Evolutionary conservation across 2,888 invertebrate genomes (phyloP).

Genomic region (Rhagonycha fulva): DNA sequence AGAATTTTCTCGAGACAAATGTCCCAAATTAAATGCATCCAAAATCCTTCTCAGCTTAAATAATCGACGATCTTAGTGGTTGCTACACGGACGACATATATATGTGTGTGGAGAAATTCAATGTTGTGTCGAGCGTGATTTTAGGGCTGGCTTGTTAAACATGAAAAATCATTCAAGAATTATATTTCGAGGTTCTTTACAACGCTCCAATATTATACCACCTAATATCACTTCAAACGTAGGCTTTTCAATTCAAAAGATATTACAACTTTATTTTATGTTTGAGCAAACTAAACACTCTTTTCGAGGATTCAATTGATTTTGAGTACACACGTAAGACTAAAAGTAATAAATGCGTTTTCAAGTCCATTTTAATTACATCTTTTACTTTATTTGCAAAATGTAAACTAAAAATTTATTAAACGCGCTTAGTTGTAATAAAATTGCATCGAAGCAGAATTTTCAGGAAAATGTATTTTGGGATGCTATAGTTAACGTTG

Average conservation of each 20-base stretch:
- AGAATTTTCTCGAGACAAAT: constrained; percentile 5
- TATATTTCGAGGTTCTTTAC: constrained; percentile 13
- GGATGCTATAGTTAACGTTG: background rate
- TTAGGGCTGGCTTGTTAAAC: constrained; percentile 19
- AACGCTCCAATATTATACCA: constrained; percentile 16
- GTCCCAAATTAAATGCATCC: background rate
- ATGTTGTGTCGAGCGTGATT: constrained; percentile 23
- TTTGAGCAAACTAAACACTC: background rate
- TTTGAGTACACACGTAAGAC: background rate
- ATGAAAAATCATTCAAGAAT: constrained; percentile 26
- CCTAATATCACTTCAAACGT: constrained; percentile 12
- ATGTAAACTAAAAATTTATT: background rate
- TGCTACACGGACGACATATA: background rate
- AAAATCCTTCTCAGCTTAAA: background rate
- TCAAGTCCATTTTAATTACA: background rate
- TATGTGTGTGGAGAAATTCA: constrained; percentile 16
- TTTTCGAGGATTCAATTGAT: background rate
- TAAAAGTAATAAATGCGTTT: background rate
- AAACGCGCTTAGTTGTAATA: background rate
- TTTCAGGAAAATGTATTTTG: background rate
- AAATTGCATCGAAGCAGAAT: background rate
- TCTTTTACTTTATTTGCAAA: background rate
- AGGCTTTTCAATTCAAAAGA: background rate
- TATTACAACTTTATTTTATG: background rate
- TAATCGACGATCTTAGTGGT: background rate